Percentiles rank a stretch among this genome's conserved stretches.
phyloP scores from a whole-genome alignment of 37 sponge, comb jelly and placozoan genomes.

The Agelas oroides region DNA sequence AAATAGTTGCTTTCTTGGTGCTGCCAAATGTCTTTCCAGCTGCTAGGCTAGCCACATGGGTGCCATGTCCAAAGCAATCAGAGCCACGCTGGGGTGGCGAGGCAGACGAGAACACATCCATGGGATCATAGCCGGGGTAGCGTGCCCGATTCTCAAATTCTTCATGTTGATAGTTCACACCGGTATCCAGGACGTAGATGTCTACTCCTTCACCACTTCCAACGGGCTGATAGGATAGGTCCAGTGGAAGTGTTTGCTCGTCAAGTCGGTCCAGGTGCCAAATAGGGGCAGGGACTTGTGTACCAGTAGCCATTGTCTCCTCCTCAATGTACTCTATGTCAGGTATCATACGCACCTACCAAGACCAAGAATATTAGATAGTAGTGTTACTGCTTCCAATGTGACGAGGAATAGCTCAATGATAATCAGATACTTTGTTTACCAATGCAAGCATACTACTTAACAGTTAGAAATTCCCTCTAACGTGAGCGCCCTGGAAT shows the following conservation, averaged over 20 bases:
- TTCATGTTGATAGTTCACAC: constrained; percentile 68
- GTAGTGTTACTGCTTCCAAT: background rate
- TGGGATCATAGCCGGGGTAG: constrained; percentile 57
- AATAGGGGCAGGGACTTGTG: background rate
- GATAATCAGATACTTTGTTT: background rate
- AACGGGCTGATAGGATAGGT: constrained; percentile 55
- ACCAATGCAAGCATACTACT: too few species aligned
- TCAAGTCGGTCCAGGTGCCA: constrained; percentile 79
- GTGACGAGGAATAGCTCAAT: background rate
- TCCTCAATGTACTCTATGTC: constrained; percentile 69
- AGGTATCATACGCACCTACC: constrained; percentile 36
- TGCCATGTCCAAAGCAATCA: constrained; percentile 80
- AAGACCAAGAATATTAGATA: too few species aligned
- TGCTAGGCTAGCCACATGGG: constrained; percentile 76
- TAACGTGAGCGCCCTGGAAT: too few species aligned
- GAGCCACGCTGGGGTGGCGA: constrained; percentile 24
- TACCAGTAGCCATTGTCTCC: constrained; percentile 50
- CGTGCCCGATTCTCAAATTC: constrained; percentile 57
- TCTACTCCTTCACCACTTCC: constrained; percentile 78
- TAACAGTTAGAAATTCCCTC: too few species aligned
- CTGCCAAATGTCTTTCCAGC: constrained; percentile 63
- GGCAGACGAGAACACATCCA: constrained; percentile 2
- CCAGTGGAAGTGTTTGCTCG: constrained; percentile 50
- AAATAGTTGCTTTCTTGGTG: constrained; percentile 52
- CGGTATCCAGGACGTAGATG: constrained; percentile 75